A percentile compares a stretch with the other conserved stretches of the same genome.
phyloP scores from a whole-genome alignment of 2,113 vertebrate genomes.

The Stigmatopora nigra region DNA sequence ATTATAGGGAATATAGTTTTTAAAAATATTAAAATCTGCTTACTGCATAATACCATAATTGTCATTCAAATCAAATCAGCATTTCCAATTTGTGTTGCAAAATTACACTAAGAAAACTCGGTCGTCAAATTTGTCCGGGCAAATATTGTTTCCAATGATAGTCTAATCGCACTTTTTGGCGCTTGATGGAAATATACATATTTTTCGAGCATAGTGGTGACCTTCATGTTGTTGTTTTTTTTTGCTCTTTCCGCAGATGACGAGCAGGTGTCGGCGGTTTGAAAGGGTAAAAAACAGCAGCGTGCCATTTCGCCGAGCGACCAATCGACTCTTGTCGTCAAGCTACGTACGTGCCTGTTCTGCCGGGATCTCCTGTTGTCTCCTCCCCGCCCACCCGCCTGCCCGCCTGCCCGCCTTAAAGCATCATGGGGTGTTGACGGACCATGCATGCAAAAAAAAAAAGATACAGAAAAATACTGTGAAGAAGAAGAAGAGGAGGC shows the following conservation, averaged over 20 bases:
- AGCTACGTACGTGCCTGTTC: slow-evolving; percentile 62
- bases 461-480: slow-evolving; percentile 75
- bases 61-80: no score
- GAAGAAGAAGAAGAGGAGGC: slow-evolving; percentile 73
- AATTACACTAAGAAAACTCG: no score
- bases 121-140: no score
- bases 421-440: slow-evolving; percentile 85
- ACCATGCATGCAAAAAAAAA: slow-evolving; percentile 78
- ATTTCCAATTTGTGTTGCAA: no score
- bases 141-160: no score
- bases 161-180: no score
- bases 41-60: no score
- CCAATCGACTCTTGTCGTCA: slow-evolving; percentile 37
- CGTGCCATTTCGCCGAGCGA: not conserved
- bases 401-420: slow-evolving; percentile 92
- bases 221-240: not conserved
- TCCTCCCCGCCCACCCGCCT: slow-evolving; percentile 62
- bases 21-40: no score
- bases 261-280: slow-evolving; percentile 95
- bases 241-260: slow-evolving; percentile 73
- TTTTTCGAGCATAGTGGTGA: not conserved
- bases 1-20: no score
- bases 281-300: slow-evolving; percentile 52
- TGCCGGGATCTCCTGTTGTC: slow-evolving; percentile 61
- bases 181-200: not conserved